phyloP scores from a whole-genome alignment of 2,113 vertebrate genomes.

The Ophthalmolycus amberensis region DNA sequence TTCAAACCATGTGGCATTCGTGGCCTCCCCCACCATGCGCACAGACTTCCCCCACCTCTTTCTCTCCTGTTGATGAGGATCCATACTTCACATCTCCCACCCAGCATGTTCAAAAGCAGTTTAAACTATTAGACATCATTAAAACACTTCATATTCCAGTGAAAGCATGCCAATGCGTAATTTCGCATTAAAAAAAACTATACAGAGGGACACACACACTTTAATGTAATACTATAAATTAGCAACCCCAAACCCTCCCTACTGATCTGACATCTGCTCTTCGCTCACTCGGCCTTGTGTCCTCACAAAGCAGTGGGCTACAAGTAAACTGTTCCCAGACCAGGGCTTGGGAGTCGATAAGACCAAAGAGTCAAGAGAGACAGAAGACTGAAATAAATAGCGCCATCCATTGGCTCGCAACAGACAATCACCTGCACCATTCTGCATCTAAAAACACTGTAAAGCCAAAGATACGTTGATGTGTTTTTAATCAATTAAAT shows the following conservation, averaged over 20 bases:
- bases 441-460: neutral
- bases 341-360: conserved; percentile 41
- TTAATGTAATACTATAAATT: neutral
- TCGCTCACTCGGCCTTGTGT: neutral
- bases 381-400: conserved; percentile 25
- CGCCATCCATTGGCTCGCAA: conserved; percentile 44
- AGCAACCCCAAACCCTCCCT: neutral
- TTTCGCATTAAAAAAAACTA: neutral
- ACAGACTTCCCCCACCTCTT: conserved; percentile 48
- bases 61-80: conserved; percentile 66
- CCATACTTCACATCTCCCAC: conserved; percentile 71
- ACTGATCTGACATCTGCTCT: conserved; percentile 51
- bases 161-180: neutral
- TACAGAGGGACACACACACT: too few relatives aligned
- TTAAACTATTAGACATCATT: neutral
- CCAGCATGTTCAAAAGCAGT: conserved; percentile 17
- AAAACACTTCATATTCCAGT: neutral
- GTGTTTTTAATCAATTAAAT: neutral
- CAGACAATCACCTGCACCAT: neutral
- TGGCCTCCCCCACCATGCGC: conserved; percentile 48
- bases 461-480: neutral
- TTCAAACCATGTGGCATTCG: conserved; percentile 57
- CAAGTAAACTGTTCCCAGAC: conserved; percentile 34
- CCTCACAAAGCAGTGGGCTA: neutral
- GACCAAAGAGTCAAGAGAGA: neutral